phyloP scores from a whole-genome alignment of 2,888 invertebrate species.

The Hypselothyrea guttata region DNA sequence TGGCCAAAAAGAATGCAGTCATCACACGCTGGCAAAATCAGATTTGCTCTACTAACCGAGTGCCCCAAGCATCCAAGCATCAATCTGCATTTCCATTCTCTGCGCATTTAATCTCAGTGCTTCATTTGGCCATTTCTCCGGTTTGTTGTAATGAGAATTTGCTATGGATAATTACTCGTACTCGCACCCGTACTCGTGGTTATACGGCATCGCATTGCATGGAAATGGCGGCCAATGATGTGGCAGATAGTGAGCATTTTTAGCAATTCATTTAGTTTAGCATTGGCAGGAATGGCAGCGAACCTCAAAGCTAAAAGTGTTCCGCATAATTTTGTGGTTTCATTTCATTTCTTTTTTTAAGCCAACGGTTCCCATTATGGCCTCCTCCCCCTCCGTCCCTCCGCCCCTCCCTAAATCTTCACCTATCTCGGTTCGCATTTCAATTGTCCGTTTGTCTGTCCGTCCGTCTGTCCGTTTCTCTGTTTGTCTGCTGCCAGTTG shows the following conservation, averaged over 20 bases:
- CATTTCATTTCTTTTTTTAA: conserved; percentile 6
- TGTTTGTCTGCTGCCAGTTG: conserved; percentile 20
- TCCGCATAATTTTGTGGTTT: conserved; percentile 56
- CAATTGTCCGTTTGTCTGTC: conserved; percentile 49
- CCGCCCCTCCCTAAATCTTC: conserved; percentile 7
- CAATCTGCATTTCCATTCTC: no score
- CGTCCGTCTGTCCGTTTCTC: conserved; percentile 35
- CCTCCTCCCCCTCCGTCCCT: background rate
- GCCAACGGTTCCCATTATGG: background rate
- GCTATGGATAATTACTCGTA: conserved; percentile 68
- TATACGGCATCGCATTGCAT: conserved; percentile 29
- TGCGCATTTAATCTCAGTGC: no score
- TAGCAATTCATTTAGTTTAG: conserved; percentile 28
- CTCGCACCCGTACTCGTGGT: no score
- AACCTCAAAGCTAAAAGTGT: conserved; percentile 23
- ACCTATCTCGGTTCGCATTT: conserved; percentile 57
- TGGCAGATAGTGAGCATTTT: conserved; percentile 43
- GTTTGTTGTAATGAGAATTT: conserved; percentile 16
- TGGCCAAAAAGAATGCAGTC: no score
- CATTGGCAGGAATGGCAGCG: background rate
- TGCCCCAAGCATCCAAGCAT: no score
- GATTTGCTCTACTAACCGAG: no score
- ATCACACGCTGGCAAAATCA: no score
- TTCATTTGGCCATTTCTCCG: no score
- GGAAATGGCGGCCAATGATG: conserved; percentile 53